Evolutionary conservation across 2,797 vertebrate genomes (phyloP), one percentile per base, ranked within the genome.

Genomic region (Lepilemur septentrionalis): DNA sequence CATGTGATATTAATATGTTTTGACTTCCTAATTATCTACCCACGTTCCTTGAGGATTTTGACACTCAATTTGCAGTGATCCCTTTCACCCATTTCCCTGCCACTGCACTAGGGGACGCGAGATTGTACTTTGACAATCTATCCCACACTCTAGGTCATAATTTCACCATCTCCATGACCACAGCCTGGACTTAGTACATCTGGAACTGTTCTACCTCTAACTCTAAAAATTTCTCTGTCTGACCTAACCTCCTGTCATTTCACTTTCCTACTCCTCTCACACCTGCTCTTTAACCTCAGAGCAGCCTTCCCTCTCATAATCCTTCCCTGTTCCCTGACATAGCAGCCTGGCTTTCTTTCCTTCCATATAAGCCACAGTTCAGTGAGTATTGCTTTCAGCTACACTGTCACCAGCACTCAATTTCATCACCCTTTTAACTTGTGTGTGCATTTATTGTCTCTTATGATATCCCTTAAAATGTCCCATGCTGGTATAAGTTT

Each of bases 1-100:
- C 25, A 67, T 43, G n/a, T 2, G 1, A 3, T 7, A 3, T 50
- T 2, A 2, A 2, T 7, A 4, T 50, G 17, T 18, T 92, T 87
- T 86, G 22, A 67, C 90, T 69, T 78, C 41, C 41, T 70, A 41
- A n/a, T 69, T 69, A 69, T 35, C 46, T 18, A 41, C 11, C 59
- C 7, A 2, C 25, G 43, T 75, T 93, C 35, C 70, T 67, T 90
- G 88, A 92, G 46, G 70, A 48, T 76, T 55, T 94, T 89, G 87
- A 55, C 28, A 46, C 57, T 87, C 17, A 11, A 0, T 79, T 75
- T 23, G 15, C 3, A 25, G 70, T 52, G 46, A 7, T 28, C 43
- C 35, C 38, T 78, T 41, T 65, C 4, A 12, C 67, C 46, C 13
- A 3, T 72, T 63, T 76, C 59, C 32, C 14, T 35, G 14, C 70